Conservation (phyloP, 2,113 vertebrate species). For the Neolamprologus ventralis region DNA sequence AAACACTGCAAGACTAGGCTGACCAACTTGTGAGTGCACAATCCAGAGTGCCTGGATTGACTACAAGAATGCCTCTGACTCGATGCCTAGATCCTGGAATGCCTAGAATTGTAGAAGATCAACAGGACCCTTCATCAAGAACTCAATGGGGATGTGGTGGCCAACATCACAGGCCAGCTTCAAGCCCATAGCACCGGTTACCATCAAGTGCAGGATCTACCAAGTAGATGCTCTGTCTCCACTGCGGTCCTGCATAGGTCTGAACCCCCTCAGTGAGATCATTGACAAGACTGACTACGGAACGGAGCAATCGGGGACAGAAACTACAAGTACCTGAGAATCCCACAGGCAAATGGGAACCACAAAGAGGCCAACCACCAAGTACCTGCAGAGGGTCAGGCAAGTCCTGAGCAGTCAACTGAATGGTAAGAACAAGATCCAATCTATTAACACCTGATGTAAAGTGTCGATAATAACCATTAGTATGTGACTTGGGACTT, state of each 20-base stretch:
- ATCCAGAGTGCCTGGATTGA: background rate
- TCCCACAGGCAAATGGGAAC: background rate
- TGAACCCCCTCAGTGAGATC: background rate
- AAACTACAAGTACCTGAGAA: background rate
- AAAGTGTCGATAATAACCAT: background rate
- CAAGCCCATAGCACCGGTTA: background rate
- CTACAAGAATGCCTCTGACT: background rate
- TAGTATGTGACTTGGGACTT: background rate
- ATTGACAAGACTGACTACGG: background rate
- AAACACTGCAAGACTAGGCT: background rate
- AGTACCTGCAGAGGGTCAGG: background rate
- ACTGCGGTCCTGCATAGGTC: accelerated
- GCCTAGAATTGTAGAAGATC: background rate
- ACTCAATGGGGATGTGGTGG: background rate
- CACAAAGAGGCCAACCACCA: background rate
- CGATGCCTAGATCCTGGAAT: background rate
- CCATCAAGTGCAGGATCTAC: background rate
- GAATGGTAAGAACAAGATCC: background rate
- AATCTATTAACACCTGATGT: background rate
- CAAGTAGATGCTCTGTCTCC: background rate
- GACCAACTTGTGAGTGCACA: background rate
- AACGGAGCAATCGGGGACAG: background rate
- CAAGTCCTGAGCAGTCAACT: background rate
- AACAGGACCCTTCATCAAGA: background rate
- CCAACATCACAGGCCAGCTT: background rate